Evolutionary conservation across 2,113 vertebrate species (phyloP), one percentile per base, ranked within the genome.

Genomic region (Xiphias gladius): DNA sequence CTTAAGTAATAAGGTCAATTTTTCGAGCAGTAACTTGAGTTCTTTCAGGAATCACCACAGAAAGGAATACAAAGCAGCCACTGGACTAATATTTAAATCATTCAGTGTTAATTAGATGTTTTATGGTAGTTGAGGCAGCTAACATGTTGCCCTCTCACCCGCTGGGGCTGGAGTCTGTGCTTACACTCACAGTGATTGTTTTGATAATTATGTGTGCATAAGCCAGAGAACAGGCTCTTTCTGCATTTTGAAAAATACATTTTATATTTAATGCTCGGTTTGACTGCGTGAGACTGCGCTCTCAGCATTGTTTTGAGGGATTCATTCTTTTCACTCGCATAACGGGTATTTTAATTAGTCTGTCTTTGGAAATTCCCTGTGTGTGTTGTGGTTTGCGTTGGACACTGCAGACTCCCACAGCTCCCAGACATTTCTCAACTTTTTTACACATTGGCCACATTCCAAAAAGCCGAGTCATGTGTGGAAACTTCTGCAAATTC

Each of bases 261-360:
- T 71, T 73, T 37, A 39, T 79, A 74, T 68, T 86, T 86, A 48
- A 55, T 59, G 61, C 65, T 71, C 10, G 1, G 62, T 67, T 54
- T 73, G 66, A 61, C 69, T 55, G 41, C 8, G 20, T 13, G 43
- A 54, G 79, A 63, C 41, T 2, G 28, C 1, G 61, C 75, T 63
- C 52, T 82, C 58, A 77, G 80, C 16, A 8, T 87, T 73, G 87
- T 88, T 92, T 76, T 86, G 64, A 88, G 84, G 37, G 62, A 88
- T 37, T 73, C 79, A 83, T 90, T 88, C 87, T 90, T 91, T 91
- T 86, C 57, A 41, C 76, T 88, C 30, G 52, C 86, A 57, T 81
- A 86, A 88, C 80, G 39, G 57, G 64, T 83, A 67, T 90, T 92
- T 91, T 91, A 93, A 94, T 93, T 87, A 91, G 89, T 76, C 78